A percentile compares a stretch with the other conserved stretches of the same genome.
These are phyloP conservation scores for Camponotus pennsylvanicus DNA, from an alignment of 1,140 invertebrate genomes.

Conservation along the genomic window DNA sequence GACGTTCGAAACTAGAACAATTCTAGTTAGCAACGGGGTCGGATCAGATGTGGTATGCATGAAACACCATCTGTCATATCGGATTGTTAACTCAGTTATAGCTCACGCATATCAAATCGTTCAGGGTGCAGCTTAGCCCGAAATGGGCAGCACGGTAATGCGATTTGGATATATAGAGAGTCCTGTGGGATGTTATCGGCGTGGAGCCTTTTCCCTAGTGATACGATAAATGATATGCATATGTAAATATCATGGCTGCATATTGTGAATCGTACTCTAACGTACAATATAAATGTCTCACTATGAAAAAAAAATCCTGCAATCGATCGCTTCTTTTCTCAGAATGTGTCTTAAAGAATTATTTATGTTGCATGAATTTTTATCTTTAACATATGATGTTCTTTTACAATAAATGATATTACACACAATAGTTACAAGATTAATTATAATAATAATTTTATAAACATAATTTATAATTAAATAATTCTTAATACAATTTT, in stretches of 20 bases:
- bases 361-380: background rate
- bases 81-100: constrained; percentile 83
- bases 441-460: background rate
- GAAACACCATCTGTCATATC: constrained; percentile 84
- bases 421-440: background rate
- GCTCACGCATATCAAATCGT: constrained; percentile 84
- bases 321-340: background rate
- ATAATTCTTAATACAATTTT: background rate
- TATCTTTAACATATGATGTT: background rate
- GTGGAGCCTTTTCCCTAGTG: constrained; percentile 77
- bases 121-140: constrained; percentile 78
- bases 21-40: constrained; percentile 16
- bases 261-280: constrained; percentile 77
- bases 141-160: constrained; percentile 81
- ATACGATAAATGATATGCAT: constrained; percentile 84
- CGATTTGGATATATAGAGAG: constrained; percentile 84
- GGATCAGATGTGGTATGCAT: constrained; percentile 61
- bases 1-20: constrained; percentile 19
- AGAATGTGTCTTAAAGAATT: background rate
- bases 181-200: constrained; percentile 82
- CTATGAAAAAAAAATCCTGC: constrained; percentile 1
- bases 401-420: background rate
- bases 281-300: constrained; percentile 51
- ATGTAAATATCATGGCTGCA: constrained; percentile 83
- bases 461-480: background rate